phyloP scores from a whole-genome alignment of 2,113 vertebrate genomes.

The Ammodytes dubius region DNA sequence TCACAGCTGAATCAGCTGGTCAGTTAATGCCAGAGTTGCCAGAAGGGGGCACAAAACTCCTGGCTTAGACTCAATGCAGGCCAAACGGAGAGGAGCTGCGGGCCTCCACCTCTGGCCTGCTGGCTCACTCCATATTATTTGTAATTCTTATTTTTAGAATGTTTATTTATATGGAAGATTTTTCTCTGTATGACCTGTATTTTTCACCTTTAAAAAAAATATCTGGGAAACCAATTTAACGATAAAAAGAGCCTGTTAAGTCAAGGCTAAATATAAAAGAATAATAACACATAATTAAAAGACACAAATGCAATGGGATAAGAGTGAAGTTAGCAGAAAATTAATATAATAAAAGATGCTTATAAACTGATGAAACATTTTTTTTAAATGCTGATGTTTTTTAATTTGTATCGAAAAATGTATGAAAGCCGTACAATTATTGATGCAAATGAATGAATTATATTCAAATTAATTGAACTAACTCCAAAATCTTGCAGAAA shows the following conservation, averaged over 20 bases:
- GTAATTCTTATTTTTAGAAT: background rate
- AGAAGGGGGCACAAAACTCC: conserved; percentile 92
- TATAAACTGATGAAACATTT: background rate
- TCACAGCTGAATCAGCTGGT: conserved; percentile 34
- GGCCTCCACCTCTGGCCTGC: conserved; percentile 46
- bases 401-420: background rate
- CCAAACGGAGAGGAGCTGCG: background rate
- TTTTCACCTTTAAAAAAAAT: background rate
- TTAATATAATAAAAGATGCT: background rate
- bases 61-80: conserved; percentile 59
- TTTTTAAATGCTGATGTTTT: background rate
- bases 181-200: background rate
- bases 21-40: conserved; percentile 70
- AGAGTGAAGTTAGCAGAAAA: background rate
- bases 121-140: background rate
- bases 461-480: background rate
- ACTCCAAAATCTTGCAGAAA: background rate
- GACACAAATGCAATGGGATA: background rate
- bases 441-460: background rate
- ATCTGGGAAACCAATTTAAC: background rate
- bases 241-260: background rate
- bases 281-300: background rate
- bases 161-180: background rate
- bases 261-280: background rate
- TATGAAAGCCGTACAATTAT: background rate